Conservation (phyloP, 2,797 vertebrate genomes). For the Cuniculus paca region DNA sequence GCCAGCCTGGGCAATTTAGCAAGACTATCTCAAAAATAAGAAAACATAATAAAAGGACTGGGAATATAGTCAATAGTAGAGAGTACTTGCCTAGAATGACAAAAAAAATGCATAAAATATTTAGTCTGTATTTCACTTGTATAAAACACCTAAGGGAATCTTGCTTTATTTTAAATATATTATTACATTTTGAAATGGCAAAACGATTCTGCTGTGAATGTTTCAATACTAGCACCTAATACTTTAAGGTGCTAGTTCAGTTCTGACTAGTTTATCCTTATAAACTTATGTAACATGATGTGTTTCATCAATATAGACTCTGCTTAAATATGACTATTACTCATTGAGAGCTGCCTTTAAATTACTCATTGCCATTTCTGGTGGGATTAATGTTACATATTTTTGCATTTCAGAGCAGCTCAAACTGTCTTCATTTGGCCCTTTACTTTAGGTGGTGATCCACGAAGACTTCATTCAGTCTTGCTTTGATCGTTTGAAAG, state of each 20-base stretch:
- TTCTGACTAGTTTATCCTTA: constrained; percentile 40
- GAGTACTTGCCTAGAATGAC: neutral
- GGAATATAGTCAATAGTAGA: neutral
- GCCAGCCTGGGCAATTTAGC: neutral
- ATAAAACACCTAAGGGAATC: constrained; percentile 49
- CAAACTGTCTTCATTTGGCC: constrained; percentile 52
- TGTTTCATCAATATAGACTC: neutral
- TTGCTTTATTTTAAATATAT: constrained; percentile 46
- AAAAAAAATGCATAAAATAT: neutral
- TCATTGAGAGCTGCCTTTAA: constrained; percentile 34
- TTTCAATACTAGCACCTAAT: constrained; percentile 44
- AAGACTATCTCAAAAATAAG: neutral
- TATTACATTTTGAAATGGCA: neutral
- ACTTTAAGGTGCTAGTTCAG: constrained; percentile 11
- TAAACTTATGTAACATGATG: neutral
- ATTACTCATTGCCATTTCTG: constrained; percentile 19
- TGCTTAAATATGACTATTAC: neutral
- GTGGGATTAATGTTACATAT: neutral
- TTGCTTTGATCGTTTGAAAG: constrained; percentile 99
- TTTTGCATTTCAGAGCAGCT: constrained; percentile 53
- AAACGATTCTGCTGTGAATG: neutral
- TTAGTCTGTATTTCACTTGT: neutral
- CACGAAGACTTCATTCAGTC: constrained; percentile 99
- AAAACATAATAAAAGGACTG: neutral
- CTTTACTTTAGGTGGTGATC: constrained; percentile 95